Conservation (phyloP, 2,113 vertebrate species). For the Larimichthys crocea region DNA sequence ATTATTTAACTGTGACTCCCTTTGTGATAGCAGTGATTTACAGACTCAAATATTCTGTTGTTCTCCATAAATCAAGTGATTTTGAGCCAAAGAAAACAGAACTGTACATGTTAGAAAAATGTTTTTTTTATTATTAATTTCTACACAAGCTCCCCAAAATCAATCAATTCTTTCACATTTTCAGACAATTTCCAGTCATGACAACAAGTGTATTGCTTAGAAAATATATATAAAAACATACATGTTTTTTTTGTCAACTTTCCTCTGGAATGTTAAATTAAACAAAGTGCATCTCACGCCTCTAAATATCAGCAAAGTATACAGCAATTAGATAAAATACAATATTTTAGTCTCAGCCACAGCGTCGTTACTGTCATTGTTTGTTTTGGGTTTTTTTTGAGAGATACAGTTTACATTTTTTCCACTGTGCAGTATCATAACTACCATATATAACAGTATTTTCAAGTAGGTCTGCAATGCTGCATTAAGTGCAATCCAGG, state of each 20-base stretch:
- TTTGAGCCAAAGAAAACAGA: constrained; percentile 1
- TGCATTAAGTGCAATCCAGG: constrained; percentile 29
- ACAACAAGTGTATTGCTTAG: neutral
- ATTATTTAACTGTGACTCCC: neutral
- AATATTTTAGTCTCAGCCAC: constrained; percentile 8
- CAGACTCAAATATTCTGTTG: neutral
- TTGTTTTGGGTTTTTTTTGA: neutral
- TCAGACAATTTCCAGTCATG: constrained; percentile 27
- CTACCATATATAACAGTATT: neutral
- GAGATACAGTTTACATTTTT: neutral
- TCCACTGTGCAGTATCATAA: neutral
- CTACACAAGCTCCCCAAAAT: constrained; percentile 13
- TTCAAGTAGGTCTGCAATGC: constrained; percentile 57
- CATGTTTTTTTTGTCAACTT: neutral
- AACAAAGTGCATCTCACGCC: constrained; percentile 44
- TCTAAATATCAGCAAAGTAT: constrained; percentile 2
- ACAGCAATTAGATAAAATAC: constrained; percentile 23
- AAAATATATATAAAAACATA: neutral
- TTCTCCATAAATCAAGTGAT: neutral
- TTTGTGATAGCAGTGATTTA: neutral
- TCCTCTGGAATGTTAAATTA: constrained; percentile 2
- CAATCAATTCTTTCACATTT: constrained; percentile 53
- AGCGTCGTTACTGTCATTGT: neutral
- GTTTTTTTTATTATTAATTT: constrained; percentile 39
- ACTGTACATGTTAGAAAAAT: constrained; percentile 28